Evolutionary conservation across 2,113 vertebrate species (phyloP).

Genomic region (Ceyx margarethae): DNA sequence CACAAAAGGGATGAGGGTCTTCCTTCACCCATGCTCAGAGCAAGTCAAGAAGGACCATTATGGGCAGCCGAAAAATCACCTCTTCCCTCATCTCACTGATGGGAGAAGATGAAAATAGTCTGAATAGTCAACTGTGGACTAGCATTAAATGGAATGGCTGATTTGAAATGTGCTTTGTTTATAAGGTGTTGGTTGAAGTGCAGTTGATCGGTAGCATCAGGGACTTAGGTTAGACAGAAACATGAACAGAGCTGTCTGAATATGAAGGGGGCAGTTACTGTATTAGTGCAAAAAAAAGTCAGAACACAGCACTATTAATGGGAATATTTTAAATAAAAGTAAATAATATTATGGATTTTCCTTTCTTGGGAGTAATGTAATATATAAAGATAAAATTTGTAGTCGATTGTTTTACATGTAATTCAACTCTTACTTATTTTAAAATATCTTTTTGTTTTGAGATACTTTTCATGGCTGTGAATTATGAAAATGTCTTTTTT

Average conservation of each 20-base stretch:
- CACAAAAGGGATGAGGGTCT: slow-evolving; percentile 30
- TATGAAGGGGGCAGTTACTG: not conserved
- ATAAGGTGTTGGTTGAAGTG: slow-evolving; percentile 14
- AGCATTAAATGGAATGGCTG: not conserved
- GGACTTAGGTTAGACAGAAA: not conserved
- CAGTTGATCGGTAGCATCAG: not conserved
- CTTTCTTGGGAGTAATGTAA: not conserved
- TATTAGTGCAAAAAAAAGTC: not conserved
- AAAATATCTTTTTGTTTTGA: slow-evolving; percentile 35
- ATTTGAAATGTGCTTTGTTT: slow-evolving; percentile 22
- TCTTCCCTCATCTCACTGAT: not conserved
- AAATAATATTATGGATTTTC: not conserved
- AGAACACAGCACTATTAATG: not conserved
- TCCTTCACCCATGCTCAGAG: slow-evolving; percentile 5
- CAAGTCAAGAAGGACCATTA: slow-evolving; percentile 21
- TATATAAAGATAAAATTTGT: not conserved
- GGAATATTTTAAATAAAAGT: not conserved
- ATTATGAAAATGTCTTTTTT: slow-evolving; percentile 54
- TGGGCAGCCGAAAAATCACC: slow-evolving; percentile 13
- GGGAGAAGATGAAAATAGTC: not conserved
- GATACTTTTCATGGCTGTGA: slow-evolving; percentile 55
- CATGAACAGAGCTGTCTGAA: not conserved
- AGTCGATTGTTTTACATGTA: not conserved
- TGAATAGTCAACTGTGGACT: not conserved
- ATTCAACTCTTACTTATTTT: slow-evolving; percentile 12